Conservation (phyloP, 30 jellyfish, hydroid and myxozoan species). For the Pseudorhiza aurosa region DNA sequence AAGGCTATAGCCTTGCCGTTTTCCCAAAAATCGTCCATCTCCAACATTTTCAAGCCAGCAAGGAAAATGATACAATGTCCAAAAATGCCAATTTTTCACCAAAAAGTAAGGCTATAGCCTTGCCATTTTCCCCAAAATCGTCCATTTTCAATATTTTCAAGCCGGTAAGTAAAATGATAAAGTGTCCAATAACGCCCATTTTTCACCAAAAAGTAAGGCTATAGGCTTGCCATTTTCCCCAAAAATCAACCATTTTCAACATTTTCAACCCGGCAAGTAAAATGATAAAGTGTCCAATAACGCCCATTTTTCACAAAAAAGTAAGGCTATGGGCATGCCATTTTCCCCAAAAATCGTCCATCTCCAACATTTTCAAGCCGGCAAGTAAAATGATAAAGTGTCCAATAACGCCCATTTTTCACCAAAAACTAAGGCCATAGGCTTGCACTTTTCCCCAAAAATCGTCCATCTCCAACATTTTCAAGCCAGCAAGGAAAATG, state of each 20-base stretch:
- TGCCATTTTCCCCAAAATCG: neutral
- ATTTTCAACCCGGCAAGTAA: neutral
- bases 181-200: too few relatives aligned
- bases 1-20: conserved; percentile 8
- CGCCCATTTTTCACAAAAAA: neutral
- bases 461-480: neutral
- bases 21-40: neutral
- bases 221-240: neutral
- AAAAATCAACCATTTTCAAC: neutral
- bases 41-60: neutral
- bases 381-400: neutral
- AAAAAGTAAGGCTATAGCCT: neutral
- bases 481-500: neutral
- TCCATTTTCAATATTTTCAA: neutral
- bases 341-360: neutral
- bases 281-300: neutral
- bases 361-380: neutral
- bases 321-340: conserved; percentile 3
- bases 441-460: neutral
- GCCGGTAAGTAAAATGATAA: too few relatives aligned
- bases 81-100: neutral
- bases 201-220: neutral
- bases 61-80: neutral
- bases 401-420: neutral
- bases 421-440: neutral